Conservation (phyloP, 1,140 invertebrate genomes). For the Adelges cooleyi region DNA sequence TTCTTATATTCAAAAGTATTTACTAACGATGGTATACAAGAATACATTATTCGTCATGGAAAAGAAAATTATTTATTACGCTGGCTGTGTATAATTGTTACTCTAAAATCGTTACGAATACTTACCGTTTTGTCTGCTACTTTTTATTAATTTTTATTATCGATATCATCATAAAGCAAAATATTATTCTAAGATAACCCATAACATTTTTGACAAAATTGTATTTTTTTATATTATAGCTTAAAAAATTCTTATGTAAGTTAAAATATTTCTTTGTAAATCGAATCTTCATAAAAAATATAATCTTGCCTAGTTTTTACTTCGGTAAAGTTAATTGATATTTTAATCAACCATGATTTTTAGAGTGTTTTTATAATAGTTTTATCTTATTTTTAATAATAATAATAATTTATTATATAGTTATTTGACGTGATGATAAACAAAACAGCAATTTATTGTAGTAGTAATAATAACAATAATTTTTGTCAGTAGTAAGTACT, state of each 20-base stretch:
- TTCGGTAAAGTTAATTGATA: slow-evolving; percentile 23
- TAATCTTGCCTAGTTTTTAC: slow-evolving; percentile 17
- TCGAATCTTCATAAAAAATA: neutral
- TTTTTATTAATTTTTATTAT: no score
- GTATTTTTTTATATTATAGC: slow-evolving; percentile 9
- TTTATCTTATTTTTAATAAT: slow-evolving; percentile 19
- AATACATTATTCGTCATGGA: neutral
- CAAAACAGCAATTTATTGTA: slow-evolving; percentile 9
- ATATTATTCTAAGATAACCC: no score
- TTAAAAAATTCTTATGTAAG: slow-evolving; percentile 1
- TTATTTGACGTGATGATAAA: slow-evolving; percentile 5
- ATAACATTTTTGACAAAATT: no score
- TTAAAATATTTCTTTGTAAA: slow-evolving; percentile 23
- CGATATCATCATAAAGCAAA: no score
- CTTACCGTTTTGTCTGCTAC: no score
- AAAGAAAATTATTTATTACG: no score
- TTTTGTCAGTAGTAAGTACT: neutral
- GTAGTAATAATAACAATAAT: slow-evolving; percentile 5
- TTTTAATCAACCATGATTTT: slow-evolving; percentile 22
- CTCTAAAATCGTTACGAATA: no score
- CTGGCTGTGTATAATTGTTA: no score
- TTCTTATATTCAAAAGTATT: slow-evolving; percentile 8
- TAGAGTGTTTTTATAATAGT: slow-evolving; percentile 27
- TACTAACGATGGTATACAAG: neutral
- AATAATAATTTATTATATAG: slow-evolving; percentile 21